phyloP scores from a whole-genome alignment of 2,797 vertebrate genomes.

The Tokudaia tokunoshimensis region DNA sequence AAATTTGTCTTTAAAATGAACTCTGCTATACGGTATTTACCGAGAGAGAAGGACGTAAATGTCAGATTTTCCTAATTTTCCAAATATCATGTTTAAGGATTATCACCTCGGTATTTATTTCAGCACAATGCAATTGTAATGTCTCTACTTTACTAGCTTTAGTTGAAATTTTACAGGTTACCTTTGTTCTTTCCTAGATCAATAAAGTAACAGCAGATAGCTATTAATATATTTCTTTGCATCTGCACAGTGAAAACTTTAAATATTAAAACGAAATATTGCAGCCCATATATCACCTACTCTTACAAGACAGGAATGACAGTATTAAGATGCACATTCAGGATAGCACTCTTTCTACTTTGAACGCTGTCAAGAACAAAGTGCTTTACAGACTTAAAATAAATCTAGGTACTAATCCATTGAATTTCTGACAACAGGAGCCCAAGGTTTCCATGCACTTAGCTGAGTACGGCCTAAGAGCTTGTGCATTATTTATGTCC shows the following conservation, averaged over 20 bases:
- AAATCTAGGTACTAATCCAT: constrained; percentile 99
- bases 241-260: constrained; percentile 89
- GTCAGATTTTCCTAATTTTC: constrained; percentile 36
- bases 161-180: constrained; percentile 74
- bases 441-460: constrained; percentile 99
- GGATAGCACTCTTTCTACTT: constrained; percentile 94
- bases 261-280: constrained; percentile 96
- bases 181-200: constrained; percentile 83
- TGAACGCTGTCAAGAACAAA: constrained; percentile 95
- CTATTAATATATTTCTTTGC: constrained; percentile 85
- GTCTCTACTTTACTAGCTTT: constrained; percentile 60
- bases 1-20: constrained; percentile 61
- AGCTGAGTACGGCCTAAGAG: constrained; percentile 96
- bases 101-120: constrained; percentile 71
- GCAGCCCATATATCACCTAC: constrained; percentile 91
- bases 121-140: constrained; percentile 40
- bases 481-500: constrained; percentile 99
- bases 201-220: constrained; percentile 81
- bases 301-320: constrained; percentile 96
- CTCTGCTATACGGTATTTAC: constrained; percentile 20
- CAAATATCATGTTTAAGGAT: not conserved
- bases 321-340: constrained; percentile 94
- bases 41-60: constrained; percentile 7
- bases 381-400: constrained; percentile 97
- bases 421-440: constrained; percentile 98